phyloP scores from a whole-genome alignment of 2,888 invertebrate genomes.

The Orthonevra nobilis region DNA sequence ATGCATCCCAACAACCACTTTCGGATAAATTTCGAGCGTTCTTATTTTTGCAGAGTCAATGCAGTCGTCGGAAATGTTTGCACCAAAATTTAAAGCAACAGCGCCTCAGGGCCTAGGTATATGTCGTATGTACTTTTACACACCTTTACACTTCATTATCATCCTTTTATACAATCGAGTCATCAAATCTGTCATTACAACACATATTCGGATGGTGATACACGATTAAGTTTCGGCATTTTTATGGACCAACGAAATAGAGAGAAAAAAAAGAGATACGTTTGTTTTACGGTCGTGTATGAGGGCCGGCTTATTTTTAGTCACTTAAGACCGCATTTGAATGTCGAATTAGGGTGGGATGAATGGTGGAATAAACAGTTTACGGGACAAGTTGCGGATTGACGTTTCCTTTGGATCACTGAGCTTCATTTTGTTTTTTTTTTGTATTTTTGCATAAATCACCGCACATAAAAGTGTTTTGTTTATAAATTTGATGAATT shows the following conservation, averaged over 20 bases:
- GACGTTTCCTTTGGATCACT: constrained; percentile 52
- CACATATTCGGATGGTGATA: neutral
- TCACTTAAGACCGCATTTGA: constrained; percentile 30
- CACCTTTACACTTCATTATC: too few species aligned
- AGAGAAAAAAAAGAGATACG: too few species aligned
- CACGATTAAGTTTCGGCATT: constrained; percentile 41
- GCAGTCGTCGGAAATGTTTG: constrained; percentile 84
- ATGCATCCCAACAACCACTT: constrained; percentile 15
- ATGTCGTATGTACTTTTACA: constrained; percentile 25
- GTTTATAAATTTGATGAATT: constrained; percentile 56
- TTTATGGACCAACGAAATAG: too few species aligned
- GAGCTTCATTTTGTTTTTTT: too few species aligned
- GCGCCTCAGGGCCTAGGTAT: constrained; percentile 81
- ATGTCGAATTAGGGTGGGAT: constrained; percentile 15
- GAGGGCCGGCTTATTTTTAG: constrained; percentile 63
- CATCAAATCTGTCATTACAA: constrained; percentile 49
- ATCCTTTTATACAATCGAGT: constrained; percentile 8
- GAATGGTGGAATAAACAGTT: constrained; percentile 21
- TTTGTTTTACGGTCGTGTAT: constrained; percentile 9
- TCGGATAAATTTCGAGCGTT: constrained; percentile 4
- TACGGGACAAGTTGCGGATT: constrained; percentile 44
- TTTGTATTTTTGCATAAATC: constrained; percentile 37
- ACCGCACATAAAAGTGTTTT: constrained; percentile 50
- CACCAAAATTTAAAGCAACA: constrained; percentile 91
- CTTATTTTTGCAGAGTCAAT: constrained; percentile 82